Evolutionary conservation across 1,140 invertebrate genomes (phyloP).

Genomic region (Ctenoplectra terminalis): DNA sequence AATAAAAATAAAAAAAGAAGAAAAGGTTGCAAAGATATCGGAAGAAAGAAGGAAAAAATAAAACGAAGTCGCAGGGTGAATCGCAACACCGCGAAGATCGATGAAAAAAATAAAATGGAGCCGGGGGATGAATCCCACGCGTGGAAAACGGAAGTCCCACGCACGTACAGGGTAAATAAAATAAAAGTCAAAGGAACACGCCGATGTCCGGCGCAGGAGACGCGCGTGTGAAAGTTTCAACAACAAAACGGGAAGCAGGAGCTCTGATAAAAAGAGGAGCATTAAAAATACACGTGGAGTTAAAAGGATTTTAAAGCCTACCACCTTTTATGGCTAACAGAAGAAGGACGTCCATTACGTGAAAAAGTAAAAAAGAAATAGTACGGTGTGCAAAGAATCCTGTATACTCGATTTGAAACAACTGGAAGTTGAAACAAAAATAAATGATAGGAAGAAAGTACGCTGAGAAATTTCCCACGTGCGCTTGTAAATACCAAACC

Average conservation of each 20-base stretch:
- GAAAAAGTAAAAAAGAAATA: too few species aligned
- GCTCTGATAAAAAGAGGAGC: too few species aligned
- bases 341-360: too few species aligned
- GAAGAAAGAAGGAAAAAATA: too few species aligned
- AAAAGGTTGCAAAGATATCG: neutral
- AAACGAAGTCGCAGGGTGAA: too few species aligned
- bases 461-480: neutral
- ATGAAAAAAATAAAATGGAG: too few species aligned
- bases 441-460: too few species aligned
- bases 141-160: neutral
- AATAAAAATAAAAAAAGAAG: neutral
- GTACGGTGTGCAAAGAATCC: too few species aligned
- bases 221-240: neutral
- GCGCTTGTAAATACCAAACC: neutral
- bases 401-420: too few species aligned
- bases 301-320: too few species aligned
- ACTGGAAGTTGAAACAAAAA: neutral
- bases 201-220: neutral
- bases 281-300: neutral
- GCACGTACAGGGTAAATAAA: neutral
- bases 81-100: too few species aligned
- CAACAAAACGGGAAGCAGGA: neutral
- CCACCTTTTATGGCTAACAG: too few species aligned
- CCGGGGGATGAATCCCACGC: neutral
- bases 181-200: constrained; percentile 15